Percentiles rank a stretch among this genome's conserved stretches.
Conservation (phyloP, 2,888 invertebrate species). For the Sarcophaga variegata region DNA sequence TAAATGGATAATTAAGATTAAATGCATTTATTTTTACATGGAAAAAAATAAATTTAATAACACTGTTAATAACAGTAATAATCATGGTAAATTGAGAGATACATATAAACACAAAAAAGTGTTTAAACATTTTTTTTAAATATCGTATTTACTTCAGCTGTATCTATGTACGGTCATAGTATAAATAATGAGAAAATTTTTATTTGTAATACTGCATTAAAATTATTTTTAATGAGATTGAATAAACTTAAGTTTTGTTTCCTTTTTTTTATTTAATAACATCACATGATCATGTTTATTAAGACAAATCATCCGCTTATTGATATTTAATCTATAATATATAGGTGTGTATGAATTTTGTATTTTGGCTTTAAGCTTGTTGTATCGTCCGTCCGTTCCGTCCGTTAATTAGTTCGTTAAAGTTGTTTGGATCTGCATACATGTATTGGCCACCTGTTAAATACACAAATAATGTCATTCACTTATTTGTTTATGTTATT, state of each 20-base stretch:
- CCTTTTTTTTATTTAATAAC: background rate
- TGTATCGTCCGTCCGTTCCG: background rate
- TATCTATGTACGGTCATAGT: too few species aligned
- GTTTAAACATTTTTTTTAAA: too few species aligned
- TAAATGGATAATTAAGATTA: too few species aligned
- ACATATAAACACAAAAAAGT: background rate
- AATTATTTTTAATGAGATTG: background rate
- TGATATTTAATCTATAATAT: too few species aligned
- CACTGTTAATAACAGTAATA: too few species aligned
- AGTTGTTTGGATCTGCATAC: background rate
- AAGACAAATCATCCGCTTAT: background rate
- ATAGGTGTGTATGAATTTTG: background rate
- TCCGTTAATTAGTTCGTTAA: background rate
- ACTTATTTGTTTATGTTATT: background rate
- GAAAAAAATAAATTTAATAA: too few species aligned
- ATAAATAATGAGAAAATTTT: background rate
- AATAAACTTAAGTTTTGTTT: too few species aligned
- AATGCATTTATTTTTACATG: too few species aligned
- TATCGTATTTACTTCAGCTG: too few species aligned
- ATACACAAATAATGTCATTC: constrained; percentile 4
- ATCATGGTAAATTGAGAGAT: background rate
- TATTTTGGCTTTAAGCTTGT: background rate
- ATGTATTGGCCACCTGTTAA: background rate
- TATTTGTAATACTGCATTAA: background rate
- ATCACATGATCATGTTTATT: background rate